A percentile compares a stretch with the other conserved stretches of the same genome.
Evolutionary conservation across 2,797 vertebrate species (phyloP).

Genomic region (Mus minutoides): DNA sequence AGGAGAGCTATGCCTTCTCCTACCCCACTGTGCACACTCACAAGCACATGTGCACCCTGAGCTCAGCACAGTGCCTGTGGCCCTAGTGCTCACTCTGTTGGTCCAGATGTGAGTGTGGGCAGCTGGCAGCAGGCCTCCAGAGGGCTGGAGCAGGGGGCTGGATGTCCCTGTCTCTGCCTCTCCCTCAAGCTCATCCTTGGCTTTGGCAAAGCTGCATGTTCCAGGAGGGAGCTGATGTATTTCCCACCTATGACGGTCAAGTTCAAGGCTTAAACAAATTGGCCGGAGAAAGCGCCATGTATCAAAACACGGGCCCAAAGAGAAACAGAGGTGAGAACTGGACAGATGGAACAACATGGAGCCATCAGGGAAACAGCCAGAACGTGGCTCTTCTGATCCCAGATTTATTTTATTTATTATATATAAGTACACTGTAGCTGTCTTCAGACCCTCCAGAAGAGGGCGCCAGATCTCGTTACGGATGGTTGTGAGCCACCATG

Average conservation of each 20-base stretch:
- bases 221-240: background rate
- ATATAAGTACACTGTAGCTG: too few species aligned
- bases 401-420: too few species aligned
- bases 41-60: background rate
- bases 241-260: background rate
- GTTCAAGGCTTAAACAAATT: background rate
- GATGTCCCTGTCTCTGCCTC: background rate
- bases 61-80: background rate
- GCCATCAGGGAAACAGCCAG: background rate
- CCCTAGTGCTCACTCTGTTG: background rate
- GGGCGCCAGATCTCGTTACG: too few species aligned
- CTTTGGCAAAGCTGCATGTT: background rate
- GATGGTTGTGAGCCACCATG: too few species aligned
- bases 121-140: background rate
- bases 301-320: background rate
- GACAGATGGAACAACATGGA: background rate
- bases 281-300: background rate
- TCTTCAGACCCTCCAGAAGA: too few species aligned
- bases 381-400: accelerated
- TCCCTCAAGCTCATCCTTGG: background rate
- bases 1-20: background rate
- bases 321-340: background rate
- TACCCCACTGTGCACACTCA: accelerated
- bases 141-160: background rate
- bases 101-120: background rate